Base-by-base conservation (phyloP, 2,888 invertebrate species). In the Drosophila suboccidentalis region DNA sequence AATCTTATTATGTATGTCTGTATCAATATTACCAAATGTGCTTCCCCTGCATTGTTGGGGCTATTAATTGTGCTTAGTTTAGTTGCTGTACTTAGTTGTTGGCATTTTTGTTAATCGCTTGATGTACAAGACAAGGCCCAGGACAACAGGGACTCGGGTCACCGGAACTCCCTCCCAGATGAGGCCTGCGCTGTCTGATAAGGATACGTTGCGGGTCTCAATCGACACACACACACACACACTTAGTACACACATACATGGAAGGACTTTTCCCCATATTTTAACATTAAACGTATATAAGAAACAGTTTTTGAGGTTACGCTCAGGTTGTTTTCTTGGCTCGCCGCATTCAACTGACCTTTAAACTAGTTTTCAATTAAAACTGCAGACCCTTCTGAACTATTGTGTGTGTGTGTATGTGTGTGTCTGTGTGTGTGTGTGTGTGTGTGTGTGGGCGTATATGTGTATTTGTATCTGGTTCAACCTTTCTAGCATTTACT, bases 31-130 rank as follows among this genome's bases (percentile, higher is more conserved):
- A 81, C 51, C 61, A 66, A 81, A 81, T 81, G 78, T 69, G 66
- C 72, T 57, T 60, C 38, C 32, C 69, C 51, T 70, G 71, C 83
- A 88, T 80, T 88, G 82, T 82, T 58, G 44, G 60, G 59, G 87
- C 84, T 89, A 85, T 85, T 85, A 85, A 85, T 85, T 89, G 84
- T 87, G 89, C 89, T 85, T 85, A 89, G 84, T 85, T 73, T 68
- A 70, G 84, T 71, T 65, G 65, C 68, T 60, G 78, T 84, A 89
- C 89, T 84, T 84, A 84, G 87, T 89, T 75, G 69, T 71, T 82
- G 86, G 69, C 88, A 80, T 80, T 88, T 82, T 88, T 78, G 87
- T 88, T 84, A 85, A 89, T 85, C 89, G 64, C 74, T 72, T 89
- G 76, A 89, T 78, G 79, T 72, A 83, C 69, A 68, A 71, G 62